Evolutionary conservation across 2,797 vertebrate genomes (phyloP).

Genomic region (Morus bassanus): DNA sequence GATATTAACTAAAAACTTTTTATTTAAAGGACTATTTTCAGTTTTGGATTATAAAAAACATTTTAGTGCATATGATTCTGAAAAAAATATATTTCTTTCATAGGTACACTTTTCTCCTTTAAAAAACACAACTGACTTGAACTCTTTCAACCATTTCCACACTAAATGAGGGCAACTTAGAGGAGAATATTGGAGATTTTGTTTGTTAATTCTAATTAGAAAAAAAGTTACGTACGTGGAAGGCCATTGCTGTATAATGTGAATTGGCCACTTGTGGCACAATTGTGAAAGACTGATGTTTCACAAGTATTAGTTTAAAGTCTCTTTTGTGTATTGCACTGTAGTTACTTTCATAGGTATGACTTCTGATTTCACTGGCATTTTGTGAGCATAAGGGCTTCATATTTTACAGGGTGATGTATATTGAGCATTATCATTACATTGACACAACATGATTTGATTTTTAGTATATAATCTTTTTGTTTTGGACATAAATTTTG

Average conservation of each 20-base stretch:
- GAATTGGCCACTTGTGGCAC: neutral
- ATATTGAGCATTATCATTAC: neutral
- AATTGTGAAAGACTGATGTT: neutral
- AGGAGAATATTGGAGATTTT: neutral
- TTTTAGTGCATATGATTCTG: neutral
- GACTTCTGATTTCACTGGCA: neutral
- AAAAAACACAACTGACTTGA: neutral
- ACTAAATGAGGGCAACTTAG: neutral
- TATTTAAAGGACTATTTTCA: conserved; percentile 12
- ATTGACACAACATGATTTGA: neutral
- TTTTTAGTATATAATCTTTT: neutral
- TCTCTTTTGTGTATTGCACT: neutral
- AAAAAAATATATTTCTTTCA: neutral
- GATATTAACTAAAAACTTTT: conserved; percentile 62
- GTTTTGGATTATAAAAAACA: neutral
- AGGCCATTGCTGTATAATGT: neutral
- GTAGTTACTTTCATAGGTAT: neutral
- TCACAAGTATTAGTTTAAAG: neutral
- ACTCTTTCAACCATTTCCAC: neutral
- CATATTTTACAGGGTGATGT: neutral
- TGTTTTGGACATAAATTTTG: neutral
- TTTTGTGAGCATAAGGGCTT: neutral
- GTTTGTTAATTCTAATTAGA: neutral
- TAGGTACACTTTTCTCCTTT: neutral
- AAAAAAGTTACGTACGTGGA: neutral